These are phyloP conservation scores for Pyrgilauda ruficollis DNA, from an alignment of 2,113 vertebrate genomes.

Conservation along the genomic window DNA sequence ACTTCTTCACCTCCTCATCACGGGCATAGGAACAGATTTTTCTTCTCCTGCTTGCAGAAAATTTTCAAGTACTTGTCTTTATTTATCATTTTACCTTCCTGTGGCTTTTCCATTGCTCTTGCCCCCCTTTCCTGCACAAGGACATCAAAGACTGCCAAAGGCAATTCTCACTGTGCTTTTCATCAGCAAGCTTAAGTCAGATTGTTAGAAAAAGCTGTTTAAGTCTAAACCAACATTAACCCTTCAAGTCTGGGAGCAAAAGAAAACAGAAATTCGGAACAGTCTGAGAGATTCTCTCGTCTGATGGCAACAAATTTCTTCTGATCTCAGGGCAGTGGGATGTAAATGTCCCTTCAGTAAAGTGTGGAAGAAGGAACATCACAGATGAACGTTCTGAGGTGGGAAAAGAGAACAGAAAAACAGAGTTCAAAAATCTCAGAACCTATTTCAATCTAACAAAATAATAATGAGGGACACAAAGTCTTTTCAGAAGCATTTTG, in stretches of 20 bases:
- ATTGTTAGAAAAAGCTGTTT: not conserved
- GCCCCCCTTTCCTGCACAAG: not conserved
- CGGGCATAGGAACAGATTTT: not conserved
- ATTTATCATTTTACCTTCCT: slow-evolving; percentile 3
- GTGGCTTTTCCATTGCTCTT: not conserved
- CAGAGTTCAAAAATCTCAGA: not conserved
- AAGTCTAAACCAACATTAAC: not conserved
- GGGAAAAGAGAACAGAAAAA: not conserved
- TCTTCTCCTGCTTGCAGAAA: not conserved
- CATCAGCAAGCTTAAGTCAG: not conserved
- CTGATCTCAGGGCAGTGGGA: not conserved
- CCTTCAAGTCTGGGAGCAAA: not conserved
- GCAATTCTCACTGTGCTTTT: not conserved
- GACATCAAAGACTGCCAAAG: slow-evolving; percentile 8
- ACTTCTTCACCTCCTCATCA: not conserved
- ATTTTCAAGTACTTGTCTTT: not conserved
- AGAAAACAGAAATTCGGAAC: not conserved
- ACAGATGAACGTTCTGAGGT: not conserved
- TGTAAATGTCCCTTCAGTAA: not conserved
- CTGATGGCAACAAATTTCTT: not conserved
- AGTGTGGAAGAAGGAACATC: not conserved
- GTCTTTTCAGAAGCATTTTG: not conserved
- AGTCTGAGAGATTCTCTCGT: not conserved
- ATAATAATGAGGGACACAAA: not conserved
- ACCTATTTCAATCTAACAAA: not conserved